Base-by-base conservation (phyloP, 2,797 vertebrate species). In the Buphagus erythrorhynchus region DNA sequence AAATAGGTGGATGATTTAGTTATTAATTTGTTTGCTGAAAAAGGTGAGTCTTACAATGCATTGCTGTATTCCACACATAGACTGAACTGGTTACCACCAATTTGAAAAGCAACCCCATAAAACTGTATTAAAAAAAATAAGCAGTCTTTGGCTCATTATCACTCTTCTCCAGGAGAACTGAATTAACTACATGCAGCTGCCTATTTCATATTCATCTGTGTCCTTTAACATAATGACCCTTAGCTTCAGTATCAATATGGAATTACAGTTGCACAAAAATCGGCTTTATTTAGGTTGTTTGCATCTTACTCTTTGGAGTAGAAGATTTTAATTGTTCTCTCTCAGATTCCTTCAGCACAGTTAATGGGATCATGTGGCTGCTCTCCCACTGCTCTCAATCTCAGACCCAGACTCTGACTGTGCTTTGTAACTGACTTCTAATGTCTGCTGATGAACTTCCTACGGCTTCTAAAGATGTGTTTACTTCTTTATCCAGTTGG, bases 341-440 rank as follows among this genome's bases (percentile, higher is more conserved):
- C 61, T 96, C 72, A 43, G 72, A 80, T 91, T 92, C 49, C 58
- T 95, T 93, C 82, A 94, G 87, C 75, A 43, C 87, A 86, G 87
- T 95, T 96, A 96, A 96, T 96, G 87, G 92, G 85, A 91, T 96
- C 95, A 88, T 95, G 95, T 94, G 91, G 93, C 87, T 91, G 85
- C 87, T 89, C 95, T 96, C 96, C 95, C 68, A 92, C 86, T 83
- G 95, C 91, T 96, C 61, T 74, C 96, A 92, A 96, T 96, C 92
- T 96, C 87, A 90, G 73, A 28, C 75, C 62, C 76, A 81, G 87
- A 59, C 85, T 88, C 94, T 6, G 0, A 22, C 95, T 96, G 95
- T 96, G 96, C 95, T 95, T 97, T 96, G 82, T 97, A 81, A 91
- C 93, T 84, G 86, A 86, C 52, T 95, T 95, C 83, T 95, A 91